Percentiles rank a stretch among this genome's conserved stretches.
Conservation (phyloP, 2,113 vertebrate species). For the Xerus inauris region DNA sequence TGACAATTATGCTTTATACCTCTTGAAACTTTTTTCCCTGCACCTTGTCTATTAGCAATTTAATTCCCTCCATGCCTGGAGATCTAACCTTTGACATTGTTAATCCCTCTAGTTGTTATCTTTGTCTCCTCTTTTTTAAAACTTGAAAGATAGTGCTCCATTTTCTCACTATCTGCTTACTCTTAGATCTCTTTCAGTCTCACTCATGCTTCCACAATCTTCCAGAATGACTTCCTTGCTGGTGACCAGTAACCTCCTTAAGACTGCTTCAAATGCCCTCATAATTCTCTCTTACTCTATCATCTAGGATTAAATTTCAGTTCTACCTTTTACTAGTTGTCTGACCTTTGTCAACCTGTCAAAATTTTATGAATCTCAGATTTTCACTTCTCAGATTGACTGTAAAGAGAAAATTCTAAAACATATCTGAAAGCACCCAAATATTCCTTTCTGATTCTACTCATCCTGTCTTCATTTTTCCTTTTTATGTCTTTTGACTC, state of each 20-base stretch:
- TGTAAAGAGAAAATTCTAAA: background rate
- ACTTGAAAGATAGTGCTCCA: background rate
- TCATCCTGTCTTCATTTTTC: background rate
- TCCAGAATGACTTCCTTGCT: background rate
- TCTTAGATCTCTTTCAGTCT: conserved; percentile 35
- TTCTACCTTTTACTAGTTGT: background rate
- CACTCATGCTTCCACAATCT: background rate
- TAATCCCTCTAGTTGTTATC: conserved; percentile 10
- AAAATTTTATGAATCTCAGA: background rate
- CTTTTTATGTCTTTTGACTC: background rate
- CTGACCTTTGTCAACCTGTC: background rate
- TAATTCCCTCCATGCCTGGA: background rate
- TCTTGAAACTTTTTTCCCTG: background rate
- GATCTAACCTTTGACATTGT: background rate
- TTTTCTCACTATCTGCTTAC: conserved; percentile 48
- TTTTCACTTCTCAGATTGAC: conserved; percentile 16
- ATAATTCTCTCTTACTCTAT: background rate
- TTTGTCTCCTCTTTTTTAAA: background rate
- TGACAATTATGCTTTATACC: background rate
- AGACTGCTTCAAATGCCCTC: background rate
- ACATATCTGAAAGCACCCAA: background rate
- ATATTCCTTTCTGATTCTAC: background rate
- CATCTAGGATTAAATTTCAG: conserved; percentile 6
- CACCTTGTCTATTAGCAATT: background rate
- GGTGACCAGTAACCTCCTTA: background rate